Percentiles rank a stretch among this genome's conserved stretches.
phyloP scores from a whole-genome alignment of 1,140 invertebrate species.

The Ceratoteleas bidentatus region DNA sequence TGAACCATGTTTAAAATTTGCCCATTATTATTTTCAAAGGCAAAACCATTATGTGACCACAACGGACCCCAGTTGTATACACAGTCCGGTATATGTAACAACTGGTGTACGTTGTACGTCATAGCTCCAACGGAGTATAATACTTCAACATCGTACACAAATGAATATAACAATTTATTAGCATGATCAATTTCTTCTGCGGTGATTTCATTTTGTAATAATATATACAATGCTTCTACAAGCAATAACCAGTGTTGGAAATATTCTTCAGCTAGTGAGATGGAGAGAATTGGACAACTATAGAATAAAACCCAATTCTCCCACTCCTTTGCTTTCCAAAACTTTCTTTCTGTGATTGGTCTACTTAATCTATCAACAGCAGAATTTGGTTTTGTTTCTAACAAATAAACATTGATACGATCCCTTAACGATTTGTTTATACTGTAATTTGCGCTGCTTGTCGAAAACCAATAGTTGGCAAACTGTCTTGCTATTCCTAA shows the following conservation, averaged over 20 bases:
- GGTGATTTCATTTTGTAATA: slow-evolving; percentile 38
- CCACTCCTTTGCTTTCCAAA: slow-evolving; percentile 56
- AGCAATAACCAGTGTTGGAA: slow-evolving; percentile 32
- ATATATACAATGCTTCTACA: slow-evolving; percentile 34
- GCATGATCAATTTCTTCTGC: slow-evolving; percentile 24
- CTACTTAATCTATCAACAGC: slow-evolving; percentile 25
- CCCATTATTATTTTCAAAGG: slow-evolving; percentile 48
- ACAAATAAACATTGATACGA: slow-evolving; percentile 14
- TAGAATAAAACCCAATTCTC: slow-evolving; percentile 51
- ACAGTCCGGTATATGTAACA: slow-evolving; percentile 32
- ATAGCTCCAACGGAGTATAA: slow-evolving; percentile 22
- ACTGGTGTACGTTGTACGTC: slow-evolving; percentile 53
- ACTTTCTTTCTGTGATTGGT: slow-evolving; percentile 26
- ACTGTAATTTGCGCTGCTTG: not conserved
- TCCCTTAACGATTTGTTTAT: slow-evolving; percentile 1
- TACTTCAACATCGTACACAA: slow-evolving; percentile 31
- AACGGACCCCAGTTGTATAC: slow-evolving; percentile 49
- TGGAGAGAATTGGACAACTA: slow-evolving; percentile 29
- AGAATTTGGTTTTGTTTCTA: slow-evolving; percentile 26
- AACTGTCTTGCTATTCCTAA: slow-evolving; percentile 39
- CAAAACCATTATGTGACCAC: slow-evolving; percentile 36
- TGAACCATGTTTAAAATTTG: slow-evolving; percentile 37
- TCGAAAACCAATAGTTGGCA: slow-evolving; percentile 35
- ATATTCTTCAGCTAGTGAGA: slow-evolving; percentile 10
- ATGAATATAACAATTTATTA: slow-evolving; percentile 34